These are phyloP conservation scores for Bovichtus diacanthus DNA, from an alignment of 2,797 vertebrate genomes.

Conservation along the genomic window DNA sequence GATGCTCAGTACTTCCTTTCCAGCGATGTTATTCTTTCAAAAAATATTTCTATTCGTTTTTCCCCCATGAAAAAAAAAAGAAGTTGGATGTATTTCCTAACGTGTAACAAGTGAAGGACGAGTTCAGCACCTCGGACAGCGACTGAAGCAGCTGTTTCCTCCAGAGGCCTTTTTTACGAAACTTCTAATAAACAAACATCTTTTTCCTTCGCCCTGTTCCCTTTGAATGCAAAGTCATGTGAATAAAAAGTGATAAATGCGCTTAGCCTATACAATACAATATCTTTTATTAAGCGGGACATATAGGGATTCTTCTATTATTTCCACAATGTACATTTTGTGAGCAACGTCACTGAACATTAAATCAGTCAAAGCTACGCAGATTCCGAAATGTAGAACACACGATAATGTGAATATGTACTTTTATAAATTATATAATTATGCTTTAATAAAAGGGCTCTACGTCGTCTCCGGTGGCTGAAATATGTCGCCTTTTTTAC, in stretches of 20 bases:
- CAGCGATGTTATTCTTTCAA: background rate
- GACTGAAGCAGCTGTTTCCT: constrained; percentile 19
- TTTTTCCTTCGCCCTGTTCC: background rate
- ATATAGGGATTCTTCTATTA: constrained; percentile 86
- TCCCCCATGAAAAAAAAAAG: background rate
- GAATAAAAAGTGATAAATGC: constrained; percentile 80
- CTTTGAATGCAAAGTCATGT: constrained; percentile 23
- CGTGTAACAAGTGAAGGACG: background rate
- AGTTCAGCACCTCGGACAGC: constrained; percentile 81
- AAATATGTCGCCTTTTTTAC: constrained; percentile 86
- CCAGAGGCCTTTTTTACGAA: constrained; percentile 42
- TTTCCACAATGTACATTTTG: constrained; percentile 85
- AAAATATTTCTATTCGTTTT: background rate
- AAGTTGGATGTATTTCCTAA: background rate
- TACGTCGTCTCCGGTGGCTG: constrained; percentile 82
- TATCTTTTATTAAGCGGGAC: constrained; percentile 89
- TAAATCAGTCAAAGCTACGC: constrained; percentile 89
- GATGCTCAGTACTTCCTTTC: constrained; percentile 8
- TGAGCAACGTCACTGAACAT: constrained; percentile 88
- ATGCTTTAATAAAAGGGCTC: constrained; percentile 80
- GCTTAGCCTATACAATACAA: constrained; percentile 88
- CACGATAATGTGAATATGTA: constrained; percentile 88
- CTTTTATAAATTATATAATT: constrained; percentile 84
- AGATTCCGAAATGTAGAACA: constrained; percentile 87
- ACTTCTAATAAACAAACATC: background rate